phyloP scores from a whole-genome alignment of 1,140 invertebrate species.

The Bombus waltoni region DNA sequence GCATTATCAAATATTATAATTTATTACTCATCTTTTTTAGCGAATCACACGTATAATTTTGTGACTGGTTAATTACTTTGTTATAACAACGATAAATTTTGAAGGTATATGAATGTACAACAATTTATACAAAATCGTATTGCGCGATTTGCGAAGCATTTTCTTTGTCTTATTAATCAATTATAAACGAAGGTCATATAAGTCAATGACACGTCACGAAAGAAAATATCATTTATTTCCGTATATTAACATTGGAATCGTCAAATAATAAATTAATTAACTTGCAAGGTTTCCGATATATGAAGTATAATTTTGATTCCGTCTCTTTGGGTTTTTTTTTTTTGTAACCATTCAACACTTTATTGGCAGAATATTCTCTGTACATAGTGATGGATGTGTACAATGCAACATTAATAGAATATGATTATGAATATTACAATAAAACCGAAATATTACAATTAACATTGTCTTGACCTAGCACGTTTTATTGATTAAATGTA shows the following conservation, averaged over 20 bases:
- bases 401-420: slow-evolving; percentile 67
- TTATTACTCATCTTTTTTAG: slow-evolving; percentile 22
- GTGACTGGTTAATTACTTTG: neutral
- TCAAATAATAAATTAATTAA: neutral
- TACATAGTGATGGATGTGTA: slow-evolving; percentile 72
- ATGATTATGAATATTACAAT: slow-evolving; percentile 70
- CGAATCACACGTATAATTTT: neutral
- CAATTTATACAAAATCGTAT: neutral
- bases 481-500: slow-evolving; percentile 7
- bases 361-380: slow-evolving; percentile 78
- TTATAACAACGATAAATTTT: neutral
- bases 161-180: neutral
- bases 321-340: neutral
- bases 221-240: slow-evolving; percentile 26
- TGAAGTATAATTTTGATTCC: slow-evolving; percentile 1
- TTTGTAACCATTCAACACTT: slow-evolving; percentile 76
- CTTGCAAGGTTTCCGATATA: neutral
- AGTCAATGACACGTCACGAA: neutral
- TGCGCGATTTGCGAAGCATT: neutral
- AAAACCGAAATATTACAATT: slow-evolving; percentile 60
- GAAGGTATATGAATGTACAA: neutral
- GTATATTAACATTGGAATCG: neutral
- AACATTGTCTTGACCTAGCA: slow-evolving; percentile 64
- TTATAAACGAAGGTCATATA: neutral
- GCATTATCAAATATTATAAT: neutral